Conservation (phyloP, 2,888 invertebrate genomes). For the Melitaea athalia region DNA sequence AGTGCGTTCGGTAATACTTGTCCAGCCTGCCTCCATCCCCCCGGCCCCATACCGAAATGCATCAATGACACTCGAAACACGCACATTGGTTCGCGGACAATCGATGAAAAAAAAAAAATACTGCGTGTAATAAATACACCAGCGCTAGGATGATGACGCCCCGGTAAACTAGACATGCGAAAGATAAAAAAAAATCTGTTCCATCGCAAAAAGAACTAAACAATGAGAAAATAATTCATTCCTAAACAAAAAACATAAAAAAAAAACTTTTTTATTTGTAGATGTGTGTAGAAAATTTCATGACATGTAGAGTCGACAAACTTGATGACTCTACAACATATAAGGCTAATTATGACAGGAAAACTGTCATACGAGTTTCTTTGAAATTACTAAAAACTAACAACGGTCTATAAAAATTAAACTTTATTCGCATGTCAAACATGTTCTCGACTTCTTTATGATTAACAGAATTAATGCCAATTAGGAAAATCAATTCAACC, state of each 20-base stretch:
- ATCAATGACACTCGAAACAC: conserved; percentile 79
- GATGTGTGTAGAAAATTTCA: background rate
- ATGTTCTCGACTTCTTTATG: conserved; percentile 10
- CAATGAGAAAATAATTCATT: background rate
- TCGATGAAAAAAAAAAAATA: conserved; percentile 46
- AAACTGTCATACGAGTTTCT: too few relatives aligned
- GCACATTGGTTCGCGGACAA: conserved; percentile 69
- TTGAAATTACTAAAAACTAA: background rate
- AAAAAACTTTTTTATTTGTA: background rate
- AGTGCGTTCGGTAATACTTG: conserved; percentile 49
- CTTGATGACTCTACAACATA: too few relatives aligned
- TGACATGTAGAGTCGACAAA: too few relatives aligned
- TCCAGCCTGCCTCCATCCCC: conserved; percentile 64
- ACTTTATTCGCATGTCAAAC: background rate
- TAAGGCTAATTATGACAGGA: too few relatives aligned
- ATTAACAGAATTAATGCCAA: conserved; percentile 50
- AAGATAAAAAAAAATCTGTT: conserved; percentile 7
- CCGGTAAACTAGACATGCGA: conserved; percentile 19
- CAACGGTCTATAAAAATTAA: background rate
- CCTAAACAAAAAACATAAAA: background rate
- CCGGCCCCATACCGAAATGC: conserved; percentile 77
- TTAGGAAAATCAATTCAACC: conserved; percentile 64
- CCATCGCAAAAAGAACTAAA: background rate
- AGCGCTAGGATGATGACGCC: conserved; percentile 32
- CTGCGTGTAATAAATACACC: conserved; percentile 38